phyloP scores from a whole-genome alignment of 2,797 vertebrate species.

The Micromesistius poutassou region DNA sequence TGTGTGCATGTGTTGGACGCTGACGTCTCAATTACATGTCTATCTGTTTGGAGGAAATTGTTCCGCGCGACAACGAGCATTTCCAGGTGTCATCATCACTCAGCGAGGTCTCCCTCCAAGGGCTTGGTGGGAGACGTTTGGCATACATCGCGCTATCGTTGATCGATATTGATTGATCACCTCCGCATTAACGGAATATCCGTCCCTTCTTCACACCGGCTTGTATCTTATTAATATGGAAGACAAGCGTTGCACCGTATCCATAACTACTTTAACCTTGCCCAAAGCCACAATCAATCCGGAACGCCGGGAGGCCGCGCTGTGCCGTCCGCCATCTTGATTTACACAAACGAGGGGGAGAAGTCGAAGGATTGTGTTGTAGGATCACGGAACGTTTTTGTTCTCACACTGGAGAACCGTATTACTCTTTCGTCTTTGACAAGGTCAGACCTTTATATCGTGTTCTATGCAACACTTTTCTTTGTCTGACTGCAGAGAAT shows the following conservation, averaged over 20 bases:
- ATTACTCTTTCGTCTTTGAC: not conserved
- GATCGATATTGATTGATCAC: constrained; percentile 71
- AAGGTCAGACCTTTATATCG: not conserved
- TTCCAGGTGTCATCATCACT: constrained; percentile 61
- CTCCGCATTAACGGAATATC: constrained; percentile 54
- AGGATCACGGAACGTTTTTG: not conserved
- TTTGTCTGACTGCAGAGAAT: not conserved
- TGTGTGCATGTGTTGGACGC: constrained; percentile 10
- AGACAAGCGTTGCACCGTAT: constrained; percentile 44
- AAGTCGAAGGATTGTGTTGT: not conserved
- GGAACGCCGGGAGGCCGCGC: constrained; percentile 10
- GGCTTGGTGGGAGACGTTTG: constrained; percentile 55
- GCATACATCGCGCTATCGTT: constrained; percentile 67
- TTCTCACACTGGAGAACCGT: not conserved
- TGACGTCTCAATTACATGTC: constrained; percentile 44
- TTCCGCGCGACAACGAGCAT: constrained; percentile 43
- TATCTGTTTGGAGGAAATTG: constrained; percentile 48
- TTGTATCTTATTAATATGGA: constrained; percentile 65
- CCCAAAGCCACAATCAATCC: constrained; percentile 49
- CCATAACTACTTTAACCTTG: constrained; percentile 67
- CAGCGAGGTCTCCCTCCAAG: constrained; percentile 53
- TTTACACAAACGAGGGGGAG: not conserved
- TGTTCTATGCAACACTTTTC: not conserved
- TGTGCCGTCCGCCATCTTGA: not conserved
- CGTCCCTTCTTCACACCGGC: constrained; percentile 29